Evolutionary conservation across 2,797 vertebrate species (phyloP), one percentile per base, ranked within the genome.

Genomic region (Acipenser transmontanus): DNA sequence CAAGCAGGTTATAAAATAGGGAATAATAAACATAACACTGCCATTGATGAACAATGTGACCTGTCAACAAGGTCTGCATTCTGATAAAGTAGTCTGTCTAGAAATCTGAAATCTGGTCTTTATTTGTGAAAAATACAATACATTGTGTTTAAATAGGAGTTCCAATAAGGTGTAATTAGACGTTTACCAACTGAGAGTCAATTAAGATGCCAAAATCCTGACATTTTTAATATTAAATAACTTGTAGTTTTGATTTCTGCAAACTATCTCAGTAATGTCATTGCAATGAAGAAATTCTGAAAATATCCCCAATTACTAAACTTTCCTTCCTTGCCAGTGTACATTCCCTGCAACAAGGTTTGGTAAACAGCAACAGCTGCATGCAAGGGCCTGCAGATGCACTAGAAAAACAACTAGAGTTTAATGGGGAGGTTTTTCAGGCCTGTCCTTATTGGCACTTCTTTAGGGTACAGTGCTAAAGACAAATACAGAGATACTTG

Each of bases 341-440:
- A 75, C 76, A 72, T 82, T 80, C 84, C 83, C 83, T 78, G 80
- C 69, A 80, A 5, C 51, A 69, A 71, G 67, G 71, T 74, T 76
- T 80, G 72, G 74, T 80, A 83, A 88, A 84, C 76, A 77, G 83
- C 74, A 72, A 69, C 89, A 91, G 90, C 92, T 94, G 88, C 79
- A 74, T 61, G 82, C 65, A 34, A 34, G 2, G 34, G 34, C 4
- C 34, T 34, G 34, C 34, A 3, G 2, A 17, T 0, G 34, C 34
- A 34, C 34, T 34, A 34, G 34, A 34, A 34, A 34, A 34, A 34
- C 34, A 34, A 34, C 34, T 34, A 3, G 34, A 34, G 34, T 34
- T 0, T 34, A 34, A 34, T 34, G 34, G 34, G 34, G 34, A 34
- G 34, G 34, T 4, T 34, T 34, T 4, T 34, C 34, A 34, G 34